phyloP scores from a whole-genome alignment of 2,797 vertebrate genomes.

The Philypnodon macrostomus region DNA sequence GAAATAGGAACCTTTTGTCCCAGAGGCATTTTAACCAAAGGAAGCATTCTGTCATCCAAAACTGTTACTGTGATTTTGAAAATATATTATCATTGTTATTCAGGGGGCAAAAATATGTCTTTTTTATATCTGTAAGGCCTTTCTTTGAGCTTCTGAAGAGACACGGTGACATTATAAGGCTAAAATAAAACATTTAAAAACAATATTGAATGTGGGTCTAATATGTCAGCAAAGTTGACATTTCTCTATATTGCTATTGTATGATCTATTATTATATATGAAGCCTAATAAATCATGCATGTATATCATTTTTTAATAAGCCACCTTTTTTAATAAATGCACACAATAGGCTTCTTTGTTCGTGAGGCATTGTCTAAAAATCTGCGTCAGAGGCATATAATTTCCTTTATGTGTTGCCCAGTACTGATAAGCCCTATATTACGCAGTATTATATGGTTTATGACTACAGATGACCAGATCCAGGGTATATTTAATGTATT shows the following conservation, averaged over 20 bases:
- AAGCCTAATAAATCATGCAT: too few relatives aligned
- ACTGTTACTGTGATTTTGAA: slow-evolving; percentile 8
- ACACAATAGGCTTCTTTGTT: neutral
- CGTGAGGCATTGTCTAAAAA: neutral
- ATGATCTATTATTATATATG: too few relatives aligned
- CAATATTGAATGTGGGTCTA: too few relatives aligned
- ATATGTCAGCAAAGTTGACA: too few relatives aligned
- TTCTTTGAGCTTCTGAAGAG: too few relatives aligned
- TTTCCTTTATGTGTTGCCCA: neutral
- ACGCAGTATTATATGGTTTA: neutral
- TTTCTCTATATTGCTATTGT: too few relatives aligned
- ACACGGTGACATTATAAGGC: too few relatives aligned
- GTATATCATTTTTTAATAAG: neutral
- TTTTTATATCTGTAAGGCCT: too few relatives aligned
- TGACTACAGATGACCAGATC: neutral
- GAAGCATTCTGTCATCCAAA: slow-evolving; percentile 2
- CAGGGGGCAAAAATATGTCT: neutral
- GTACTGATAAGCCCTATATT: neutral
- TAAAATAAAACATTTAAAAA: too few relatives aligned
- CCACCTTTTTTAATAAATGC: neutral
- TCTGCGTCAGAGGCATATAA: neutral
- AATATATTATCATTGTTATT: slow-evolving; percentile 10
- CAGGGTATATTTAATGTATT: neutral
- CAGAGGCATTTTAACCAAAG: neutral
- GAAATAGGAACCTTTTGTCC: slow-evolving; percentile 19